Conservation (phyloP, 2,113 vertebrate species). For the Malurus melanocephalus region DNA sequence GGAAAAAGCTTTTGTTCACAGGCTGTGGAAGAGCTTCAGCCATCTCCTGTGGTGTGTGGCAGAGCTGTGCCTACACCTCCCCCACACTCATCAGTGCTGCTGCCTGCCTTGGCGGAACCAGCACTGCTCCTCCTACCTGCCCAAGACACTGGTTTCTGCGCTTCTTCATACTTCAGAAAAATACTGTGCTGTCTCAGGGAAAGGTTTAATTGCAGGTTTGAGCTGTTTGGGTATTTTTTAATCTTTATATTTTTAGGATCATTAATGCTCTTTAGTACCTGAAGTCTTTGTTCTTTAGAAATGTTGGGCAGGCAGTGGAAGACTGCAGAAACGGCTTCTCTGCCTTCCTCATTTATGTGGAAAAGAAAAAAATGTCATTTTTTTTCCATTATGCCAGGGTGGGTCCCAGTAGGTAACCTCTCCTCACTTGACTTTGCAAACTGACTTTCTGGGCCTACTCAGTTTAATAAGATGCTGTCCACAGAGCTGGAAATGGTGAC, state of each 20-base stretch:
- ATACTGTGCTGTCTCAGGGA: background rate
- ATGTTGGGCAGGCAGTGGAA: background rate
- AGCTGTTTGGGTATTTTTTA: background rate
- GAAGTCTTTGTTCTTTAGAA: conserved; percentile 4
- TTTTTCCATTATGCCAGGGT: background rate
- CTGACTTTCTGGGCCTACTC: background rate
- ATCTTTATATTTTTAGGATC: background rate
- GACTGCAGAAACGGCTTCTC: background rate
- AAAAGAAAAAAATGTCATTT: background rate
- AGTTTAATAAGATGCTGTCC: background rate
- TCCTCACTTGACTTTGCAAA: background rate
- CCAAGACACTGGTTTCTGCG: background rate
- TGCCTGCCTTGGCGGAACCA: background rate
- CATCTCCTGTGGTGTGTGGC: background rate
- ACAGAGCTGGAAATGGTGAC: background rate
- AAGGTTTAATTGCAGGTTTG: conserved; percentile 3
- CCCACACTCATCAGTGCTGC: background rate
- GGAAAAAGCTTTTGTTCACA: background rate
- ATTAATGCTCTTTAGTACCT: background rate
- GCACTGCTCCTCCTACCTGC: background rate
- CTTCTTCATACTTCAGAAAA: background rate
- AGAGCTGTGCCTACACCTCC: background rate
- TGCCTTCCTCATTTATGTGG: background rate
- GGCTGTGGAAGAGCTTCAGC: background rate
- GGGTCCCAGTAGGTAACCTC: background rate